These are phyloP conservation scores for Onychostruthus taczanowskii DNA, from an alignment of 2,113 vertebrate species.

Conservation along the genomic window DNA sequence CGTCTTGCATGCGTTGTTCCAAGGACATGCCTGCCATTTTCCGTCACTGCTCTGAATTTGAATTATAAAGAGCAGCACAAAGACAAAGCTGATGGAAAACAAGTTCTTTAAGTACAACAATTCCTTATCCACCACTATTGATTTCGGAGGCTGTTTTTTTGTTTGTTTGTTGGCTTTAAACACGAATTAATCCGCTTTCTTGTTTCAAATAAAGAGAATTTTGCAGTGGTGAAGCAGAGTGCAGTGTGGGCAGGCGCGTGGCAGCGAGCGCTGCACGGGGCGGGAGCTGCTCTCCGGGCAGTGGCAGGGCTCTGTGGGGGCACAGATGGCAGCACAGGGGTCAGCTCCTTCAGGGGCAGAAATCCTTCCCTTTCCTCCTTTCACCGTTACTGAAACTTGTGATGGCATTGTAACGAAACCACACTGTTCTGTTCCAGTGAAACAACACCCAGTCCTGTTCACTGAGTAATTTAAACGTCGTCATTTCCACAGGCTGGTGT, in stretches of 20 bases:
- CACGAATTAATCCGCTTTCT: background rate
- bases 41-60: background rate
- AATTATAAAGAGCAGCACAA: background rate
- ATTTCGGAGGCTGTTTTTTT: background rate
- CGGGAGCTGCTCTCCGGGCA: background rate
- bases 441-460: background rate
- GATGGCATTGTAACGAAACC: background rate
- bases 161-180: background rate
- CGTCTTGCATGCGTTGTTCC: background rate
- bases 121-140: background rate
- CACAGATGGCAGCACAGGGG: background rate
- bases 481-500: background rate
- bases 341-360: background rate
- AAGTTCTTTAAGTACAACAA: background rate
- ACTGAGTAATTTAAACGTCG: background rate
- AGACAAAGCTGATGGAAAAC: background rate
- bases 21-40: background rate
- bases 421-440: background rate
- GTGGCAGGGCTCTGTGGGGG: background rate
- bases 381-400: background rate
- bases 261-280: background rate
- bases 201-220: background rate
- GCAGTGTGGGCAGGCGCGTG: background rate
- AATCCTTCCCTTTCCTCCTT: background rate
- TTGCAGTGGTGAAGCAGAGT: background rate